Percentiles rank a stretch among this genome's conserved stretches.
Conservation (phyloP, 1,140 invertebrate species). For the Sarcophaga peregrina region DNA sequence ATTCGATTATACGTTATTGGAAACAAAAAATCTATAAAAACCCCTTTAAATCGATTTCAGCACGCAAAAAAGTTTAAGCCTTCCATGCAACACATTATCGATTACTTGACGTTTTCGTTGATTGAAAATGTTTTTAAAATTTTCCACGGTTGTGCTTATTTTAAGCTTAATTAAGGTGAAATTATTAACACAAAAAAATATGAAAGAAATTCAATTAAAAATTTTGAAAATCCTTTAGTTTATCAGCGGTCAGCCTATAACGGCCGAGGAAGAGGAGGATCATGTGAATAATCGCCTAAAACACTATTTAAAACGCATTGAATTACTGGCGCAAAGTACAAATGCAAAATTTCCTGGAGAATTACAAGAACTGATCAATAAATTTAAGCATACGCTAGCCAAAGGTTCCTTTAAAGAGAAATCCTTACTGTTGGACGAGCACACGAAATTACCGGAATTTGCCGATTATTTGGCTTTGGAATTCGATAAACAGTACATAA, state of each 20-base stretch:
- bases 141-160: too few relatives aligned
- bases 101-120: too few relatives aligned
- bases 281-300: neutral
- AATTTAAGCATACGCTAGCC: neutral
- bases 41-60: neutral
- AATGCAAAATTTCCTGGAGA: neutral
- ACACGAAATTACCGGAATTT: neutral
- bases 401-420: constrained; percentile 17
- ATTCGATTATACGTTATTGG: too few relatives aligned
- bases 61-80: neutral
- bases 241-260: neutral
- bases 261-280: neutral
- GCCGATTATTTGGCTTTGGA: neutral
- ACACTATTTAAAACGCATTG: constrained; percentile 16
- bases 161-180: too few relatives aligned
- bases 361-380: neutral
- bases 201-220: too few relatives aligned
- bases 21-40: neutral
- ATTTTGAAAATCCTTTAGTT: neutral
- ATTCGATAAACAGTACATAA: constrained; percentile 31
- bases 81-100: neutral
- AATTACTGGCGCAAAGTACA: neutral
- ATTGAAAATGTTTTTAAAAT: neutral
- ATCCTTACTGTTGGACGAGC: neutral
- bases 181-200: too few relatives aligned